Conservation (phyloP, 2,888 invertebrate genomes). For the Sminthurides aquaticus region DNA sequence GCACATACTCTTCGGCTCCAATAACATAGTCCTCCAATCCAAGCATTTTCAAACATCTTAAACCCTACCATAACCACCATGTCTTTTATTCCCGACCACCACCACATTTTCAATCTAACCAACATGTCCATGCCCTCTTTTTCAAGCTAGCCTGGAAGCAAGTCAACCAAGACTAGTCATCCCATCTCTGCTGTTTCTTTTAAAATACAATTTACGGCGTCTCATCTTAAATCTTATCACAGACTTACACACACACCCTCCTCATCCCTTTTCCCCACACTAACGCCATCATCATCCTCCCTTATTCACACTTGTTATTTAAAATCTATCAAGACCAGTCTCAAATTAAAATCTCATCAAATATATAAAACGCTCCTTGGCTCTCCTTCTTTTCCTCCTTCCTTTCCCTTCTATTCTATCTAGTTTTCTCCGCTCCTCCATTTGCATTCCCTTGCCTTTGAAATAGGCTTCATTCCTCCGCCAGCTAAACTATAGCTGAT, state of each 20-base stretch:
- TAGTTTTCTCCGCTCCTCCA: background rate
- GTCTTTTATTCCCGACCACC: background rate
- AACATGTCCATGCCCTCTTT: too few species aligned
- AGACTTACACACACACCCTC: background rate
- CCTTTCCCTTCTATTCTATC: background rate
- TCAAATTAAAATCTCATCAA: background rate
- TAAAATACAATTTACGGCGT: background rate
- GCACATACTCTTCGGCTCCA: too few species aligned
- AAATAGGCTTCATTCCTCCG: background rate
- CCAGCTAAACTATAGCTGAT: background rate
- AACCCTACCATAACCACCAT: background rate
- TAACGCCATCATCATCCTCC: too few species aligned
- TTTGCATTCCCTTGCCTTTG: background rate
- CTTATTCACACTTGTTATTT: background rate
- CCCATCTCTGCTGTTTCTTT: background rate
- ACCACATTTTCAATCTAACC: too few species aligned
- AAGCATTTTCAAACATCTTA: background rate
- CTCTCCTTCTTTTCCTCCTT: background rate
- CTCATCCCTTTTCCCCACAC: background rate
- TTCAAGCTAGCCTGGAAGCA: too few species aligned
- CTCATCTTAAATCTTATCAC: background rate
- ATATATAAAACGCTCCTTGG: background rate
- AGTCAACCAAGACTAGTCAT: too few species aligned
- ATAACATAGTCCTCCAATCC: background rate
- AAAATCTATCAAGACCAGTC: background rate